Conservation (phyloP, 2,797 vertebrate species). For the Rhinatrema bivittatum region DNA sequence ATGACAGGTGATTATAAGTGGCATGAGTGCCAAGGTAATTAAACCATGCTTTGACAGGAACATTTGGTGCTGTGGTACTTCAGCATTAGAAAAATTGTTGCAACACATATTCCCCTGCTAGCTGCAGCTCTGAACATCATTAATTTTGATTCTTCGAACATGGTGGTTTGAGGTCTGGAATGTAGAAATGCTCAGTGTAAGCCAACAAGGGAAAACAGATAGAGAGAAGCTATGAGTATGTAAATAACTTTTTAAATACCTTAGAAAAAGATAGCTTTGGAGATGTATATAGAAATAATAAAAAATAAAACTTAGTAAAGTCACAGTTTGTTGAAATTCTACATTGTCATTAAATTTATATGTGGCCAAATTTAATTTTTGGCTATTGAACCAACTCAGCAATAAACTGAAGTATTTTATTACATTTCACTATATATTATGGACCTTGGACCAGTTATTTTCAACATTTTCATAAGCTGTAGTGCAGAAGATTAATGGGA, state of each 20-base stretch:
- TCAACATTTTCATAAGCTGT: too few species aligned
- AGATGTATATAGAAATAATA: too few species aligned
- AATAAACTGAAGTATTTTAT: too few species aligned
- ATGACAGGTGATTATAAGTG: constrained; percentile 98
- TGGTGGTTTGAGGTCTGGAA: constrained; percentile 37
- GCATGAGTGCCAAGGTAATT: constrained; percentile 89
- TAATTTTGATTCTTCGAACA: constrained; percentile 61
- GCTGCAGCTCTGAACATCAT: constrained; percentile 58
- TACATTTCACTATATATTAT: too few species aligned
- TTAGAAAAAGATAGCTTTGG: too few species aligned
- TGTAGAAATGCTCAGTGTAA: neutral
- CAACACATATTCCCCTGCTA: constrained; percentile 63
- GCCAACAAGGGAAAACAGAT: neutral
- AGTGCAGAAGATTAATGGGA: too few species aligned
- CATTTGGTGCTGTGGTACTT: constrained; percentile 83
- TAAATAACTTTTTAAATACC: neutral
- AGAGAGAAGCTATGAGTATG: neutral
- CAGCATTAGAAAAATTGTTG: constrained; percentile 76
- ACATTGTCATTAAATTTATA: too few species aligned
- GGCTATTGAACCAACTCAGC: too few species aligned
- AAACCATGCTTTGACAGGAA: constrained; percentile 88
- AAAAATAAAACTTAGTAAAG: too few species aligned
- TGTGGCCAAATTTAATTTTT: too few species aligned
- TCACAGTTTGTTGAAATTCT: too few species aligned
- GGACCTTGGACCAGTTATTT: too few species aligned